Evolutionary conservation across 2,797 vertebrate species (phyloP), one percentile per base, ranked within the genome.

Genomic region (Sebastes trivittatus): DNA sequence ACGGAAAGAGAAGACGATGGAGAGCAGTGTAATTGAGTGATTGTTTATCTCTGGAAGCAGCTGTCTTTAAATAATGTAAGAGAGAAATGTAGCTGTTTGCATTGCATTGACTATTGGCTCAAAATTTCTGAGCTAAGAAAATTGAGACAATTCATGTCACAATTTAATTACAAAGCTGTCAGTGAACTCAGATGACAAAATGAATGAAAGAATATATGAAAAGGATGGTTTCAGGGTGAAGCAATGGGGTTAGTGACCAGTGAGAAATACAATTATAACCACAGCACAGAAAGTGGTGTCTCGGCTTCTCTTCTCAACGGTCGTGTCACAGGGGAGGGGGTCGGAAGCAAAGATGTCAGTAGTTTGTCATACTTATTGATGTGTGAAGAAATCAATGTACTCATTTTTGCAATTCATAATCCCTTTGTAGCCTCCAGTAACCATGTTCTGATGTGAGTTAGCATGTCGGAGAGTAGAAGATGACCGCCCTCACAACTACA

Each of bases 21-120:
- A 75, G 36, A 69, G 42, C 46, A 8, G 70, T 7, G 46, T 58
- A 58, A 77, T 70, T 6, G 18, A 58, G 61, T 32, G 65, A 62
- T 22, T 36, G 56, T 14, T 88, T 85, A 75, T 84, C 78, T 80
- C 42, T 63, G 7, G 23, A 56, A 77, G 74, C 79, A 85, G 67
- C 59, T 75, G 59, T 56, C 29, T 49, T 34, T 42, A 64, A 68
- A 23, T 67, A 59, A 73, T 61, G 46, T 22, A 36, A 38, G 1
- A 74, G 61, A 10, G 7, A 76, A 46, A 25, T 67, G 1, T 0
- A 34, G 1, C 36, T 65, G 34, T 61, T 72, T 82, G 56, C 20
- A 52, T 23, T 73, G 2, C 5, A 42, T 10, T 32, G 32, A 77
- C 49, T 20, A n/a, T 14, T 58, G 55, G 11, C 16, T 72, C 2